phyloP scores from a whole-genome alignment of 2,113 vertebrate species.

The Platichthys flesus region DNA sequence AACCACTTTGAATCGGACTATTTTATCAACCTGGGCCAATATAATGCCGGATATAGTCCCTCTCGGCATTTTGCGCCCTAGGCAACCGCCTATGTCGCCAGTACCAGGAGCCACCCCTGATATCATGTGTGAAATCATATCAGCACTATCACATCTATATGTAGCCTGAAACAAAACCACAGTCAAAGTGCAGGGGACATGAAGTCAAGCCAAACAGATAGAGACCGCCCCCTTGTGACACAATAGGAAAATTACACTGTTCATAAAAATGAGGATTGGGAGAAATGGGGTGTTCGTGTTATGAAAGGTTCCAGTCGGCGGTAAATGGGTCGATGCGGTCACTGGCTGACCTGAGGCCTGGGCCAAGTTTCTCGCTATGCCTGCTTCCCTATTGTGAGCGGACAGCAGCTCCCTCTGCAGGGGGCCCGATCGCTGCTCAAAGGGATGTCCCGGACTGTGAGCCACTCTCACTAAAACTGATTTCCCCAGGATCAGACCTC shows the following conservation, averaged over 20 bases:
- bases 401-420: slow-evolving; percentile 55
- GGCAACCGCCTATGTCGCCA: too few species aligned
- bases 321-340: slow-evolving; percentile 36
- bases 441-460: slow-evolving; percentile 26
- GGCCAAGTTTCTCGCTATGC: slow-evolving; percentile 56
- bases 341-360: slow-evolving; percentile 13
- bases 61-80: too few species aligned
- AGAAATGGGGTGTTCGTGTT: background rate
- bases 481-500: slow-evolving; percentile 11
- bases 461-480: slow-evolving; percentile 3
- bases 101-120: too few species aligned
- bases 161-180: background rate
- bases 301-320: slow-evolving; percentile 35
- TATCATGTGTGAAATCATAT: too few species aligned
- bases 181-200: background rate
- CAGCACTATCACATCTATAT: background rate
- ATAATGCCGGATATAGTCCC: too few species aligned
- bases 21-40: too few species aligned
- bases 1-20: too few species aligned
- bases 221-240: slow-evolving; percentile 45
- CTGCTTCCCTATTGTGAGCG: slow-evolving; percentile 38
- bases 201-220: slow-evolving; percentile 1
- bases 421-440: slow-evolving; percentile 39
- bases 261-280: background rate
- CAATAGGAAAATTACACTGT: slow-evolving; percentile 1